Evolutionary conservation across 2,797 vertebrate genomes (phyloP).

Genomic region (Oreonectes daqikongensis): DNA sequence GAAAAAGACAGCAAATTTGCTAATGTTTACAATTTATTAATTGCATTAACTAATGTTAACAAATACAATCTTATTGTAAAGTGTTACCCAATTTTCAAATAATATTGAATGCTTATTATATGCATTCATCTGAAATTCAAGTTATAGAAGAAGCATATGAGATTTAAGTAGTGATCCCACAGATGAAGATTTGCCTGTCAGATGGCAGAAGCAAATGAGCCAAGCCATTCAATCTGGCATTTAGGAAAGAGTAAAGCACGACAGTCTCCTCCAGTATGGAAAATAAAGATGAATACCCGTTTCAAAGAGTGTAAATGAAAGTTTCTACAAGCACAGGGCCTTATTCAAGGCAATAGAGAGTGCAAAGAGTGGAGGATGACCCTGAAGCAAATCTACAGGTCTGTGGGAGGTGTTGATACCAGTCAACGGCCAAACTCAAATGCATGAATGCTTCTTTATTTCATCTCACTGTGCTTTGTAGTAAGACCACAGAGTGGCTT

Average conservation of each 20-base stretch:
- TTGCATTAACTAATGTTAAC: background rate
- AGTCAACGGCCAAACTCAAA: conserved; percentile 65
- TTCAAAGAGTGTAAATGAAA: conserved; percentile 33
- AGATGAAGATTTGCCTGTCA: background rate
- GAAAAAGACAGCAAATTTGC: too few relatives aligned
- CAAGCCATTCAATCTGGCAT: conserved; percentile 6
- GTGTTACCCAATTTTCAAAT: background rate
- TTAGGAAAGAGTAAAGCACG: background rate
- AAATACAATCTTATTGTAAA: background rate
- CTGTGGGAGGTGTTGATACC: conserved; percentile 66
- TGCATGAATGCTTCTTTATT: conserved; percentile 80
- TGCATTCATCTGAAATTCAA: background rate
- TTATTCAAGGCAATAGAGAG: conserved; percentile 55
- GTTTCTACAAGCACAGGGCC: conserved; percentile 45
- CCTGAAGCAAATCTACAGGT: conserved; percentile 70
- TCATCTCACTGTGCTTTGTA: conserved; percentile 74
- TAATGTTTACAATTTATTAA: too few relatives aligned
- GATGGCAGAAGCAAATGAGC: conserved; percentile 7
- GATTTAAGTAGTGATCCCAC: background rate
- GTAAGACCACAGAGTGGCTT: too few relatives aligned
- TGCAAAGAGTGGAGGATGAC: conserved; percentile 64
- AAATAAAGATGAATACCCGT: conserved; percentile 7
- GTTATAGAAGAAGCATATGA: background rate
- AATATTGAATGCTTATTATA: background rate
- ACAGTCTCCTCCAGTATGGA: background rate